phyloP scores from a whole-genome alignment of 2,797 vertebrate species.

The Otolemur crassicaudatus region DNA sequence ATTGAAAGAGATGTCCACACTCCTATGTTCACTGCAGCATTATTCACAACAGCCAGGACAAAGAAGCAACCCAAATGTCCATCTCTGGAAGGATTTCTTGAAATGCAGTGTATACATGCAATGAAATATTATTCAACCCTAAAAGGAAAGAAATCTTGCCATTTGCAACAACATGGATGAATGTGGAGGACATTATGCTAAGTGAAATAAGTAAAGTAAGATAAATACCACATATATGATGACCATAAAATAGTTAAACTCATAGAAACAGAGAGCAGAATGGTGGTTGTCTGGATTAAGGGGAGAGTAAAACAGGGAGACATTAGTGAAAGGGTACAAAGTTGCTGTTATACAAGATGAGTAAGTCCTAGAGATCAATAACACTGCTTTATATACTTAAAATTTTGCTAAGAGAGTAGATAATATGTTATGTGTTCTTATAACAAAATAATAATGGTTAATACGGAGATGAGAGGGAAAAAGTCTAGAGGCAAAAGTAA shows the following conservation, averaged over 20 bases:
- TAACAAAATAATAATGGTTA: background rate
- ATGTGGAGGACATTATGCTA: background rate
- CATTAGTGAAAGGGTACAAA: background rate
- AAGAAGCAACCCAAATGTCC: background rate
- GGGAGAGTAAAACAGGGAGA: background rate
- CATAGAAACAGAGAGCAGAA: background rate
- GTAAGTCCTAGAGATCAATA: background rate
- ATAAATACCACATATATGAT: background rate
- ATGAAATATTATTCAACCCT: background rate
- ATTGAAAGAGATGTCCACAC: background rate
- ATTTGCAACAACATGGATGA: background rate
- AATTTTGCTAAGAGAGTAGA: background rate
- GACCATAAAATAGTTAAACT: background rate
- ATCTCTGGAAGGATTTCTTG: background rate
- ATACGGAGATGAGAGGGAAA: background rate
- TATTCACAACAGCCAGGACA: background rate
- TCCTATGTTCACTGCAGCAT: background rate
- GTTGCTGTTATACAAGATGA: background rate
- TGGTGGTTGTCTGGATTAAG: background rate
- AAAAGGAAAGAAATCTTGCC: background rate
- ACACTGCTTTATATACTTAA: background rate
- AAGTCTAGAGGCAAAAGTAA: background rate
- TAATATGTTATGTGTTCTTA: background rate
- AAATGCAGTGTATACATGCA: background rate
- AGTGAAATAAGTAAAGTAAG: background rate